phyloP scores from a whole-genome alignment of 1,140 invertebrate species.

The Carposina sasakii region DNA sequence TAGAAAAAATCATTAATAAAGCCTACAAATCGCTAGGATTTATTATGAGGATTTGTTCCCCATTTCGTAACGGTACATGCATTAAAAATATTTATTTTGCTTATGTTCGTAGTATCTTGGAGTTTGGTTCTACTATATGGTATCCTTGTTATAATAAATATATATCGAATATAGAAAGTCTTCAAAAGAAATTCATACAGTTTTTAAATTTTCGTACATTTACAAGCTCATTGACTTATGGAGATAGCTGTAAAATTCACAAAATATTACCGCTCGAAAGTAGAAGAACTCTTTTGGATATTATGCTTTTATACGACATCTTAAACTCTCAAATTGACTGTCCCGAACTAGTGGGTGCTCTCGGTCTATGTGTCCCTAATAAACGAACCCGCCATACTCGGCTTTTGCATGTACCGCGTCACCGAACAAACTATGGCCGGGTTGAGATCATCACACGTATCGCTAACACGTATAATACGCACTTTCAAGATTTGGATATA shows the following conservation, averaged over 20 bases:
- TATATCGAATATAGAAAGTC: no score
- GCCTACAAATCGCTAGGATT: not conserved
- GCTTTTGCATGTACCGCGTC: not conserved
- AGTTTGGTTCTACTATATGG: no score
- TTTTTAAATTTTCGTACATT: not conserved
- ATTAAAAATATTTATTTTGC: no score
- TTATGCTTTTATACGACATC: not conserved
- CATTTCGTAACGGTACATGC: not conserved
- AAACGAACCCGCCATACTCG: not conserved
- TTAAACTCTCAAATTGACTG: not conserved
- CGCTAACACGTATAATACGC: not conserved
- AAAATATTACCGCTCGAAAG: not conserved
- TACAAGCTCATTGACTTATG: not conserved
- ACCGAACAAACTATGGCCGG: not conserved
- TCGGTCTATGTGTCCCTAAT: not conserved
- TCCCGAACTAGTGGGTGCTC: not conserved
- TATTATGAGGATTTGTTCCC: not conserved
- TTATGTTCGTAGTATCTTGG: no score
- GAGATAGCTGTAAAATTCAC: not conserved
- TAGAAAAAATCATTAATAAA: not conserved
- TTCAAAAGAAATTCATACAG: no score
- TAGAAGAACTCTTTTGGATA: not conserved
- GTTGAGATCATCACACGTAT: not conserved
- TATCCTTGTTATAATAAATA: no score
- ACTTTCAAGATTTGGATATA: not conserved